These are phyloP conservation scores for Gymnosoma rotundatum DNA, from an alignment of 2,888 invertebrate genomes.

Conservation along the genomic window DNA sequence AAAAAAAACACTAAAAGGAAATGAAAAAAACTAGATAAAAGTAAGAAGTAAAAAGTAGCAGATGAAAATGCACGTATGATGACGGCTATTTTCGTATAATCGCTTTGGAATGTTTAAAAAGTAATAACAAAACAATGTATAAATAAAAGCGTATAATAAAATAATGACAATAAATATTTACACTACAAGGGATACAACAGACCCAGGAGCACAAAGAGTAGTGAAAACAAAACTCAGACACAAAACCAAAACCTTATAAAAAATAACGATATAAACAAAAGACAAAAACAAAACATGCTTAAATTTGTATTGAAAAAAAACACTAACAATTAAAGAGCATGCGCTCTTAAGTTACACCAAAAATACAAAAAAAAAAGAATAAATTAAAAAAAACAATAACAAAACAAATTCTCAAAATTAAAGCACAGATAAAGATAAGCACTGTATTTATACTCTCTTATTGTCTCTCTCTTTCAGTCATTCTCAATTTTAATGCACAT, in stretches of 20 bases:
- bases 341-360: slow-evolving; percentile 24
- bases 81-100: too few species aligned
- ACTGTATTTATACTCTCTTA: neutral
- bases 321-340: slow-evolving; percentile 40
- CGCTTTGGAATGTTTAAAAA: too few species aligned
- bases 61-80: too few species aligned
- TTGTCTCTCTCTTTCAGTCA: neutral
- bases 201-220: neutral
- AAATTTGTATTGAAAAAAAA: neutral
- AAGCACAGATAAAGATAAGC: too few species aligned
- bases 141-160: slow-evolving; percentile 8
- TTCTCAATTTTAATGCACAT: neutral
- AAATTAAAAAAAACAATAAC: slow-evolving; percentile 1
- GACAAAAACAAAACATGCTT: neutral
- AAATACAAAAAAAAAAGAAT: neutral
- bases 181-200: slow-evolving; percentile 23
- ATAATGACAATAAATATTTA: slow-evolving; percentile 4
- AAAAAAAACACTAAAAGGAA: too few species aligned
- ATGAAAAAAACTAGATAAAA: neutral
- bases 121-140: slow-evolving; percentile 8
- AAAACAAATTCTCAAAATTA: slow-evolving; percentile 2
- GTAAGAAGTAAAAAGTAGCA: neutral
- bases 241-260: slow-evolving; percentile 1
- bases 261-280: neutral
- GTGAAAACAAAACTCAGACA: slow-evolving; percentile 1